Evolutionary conservation across 2,797 vertebrate species (phyloP).

Genomic region (Taenioides sp.): DNA sequence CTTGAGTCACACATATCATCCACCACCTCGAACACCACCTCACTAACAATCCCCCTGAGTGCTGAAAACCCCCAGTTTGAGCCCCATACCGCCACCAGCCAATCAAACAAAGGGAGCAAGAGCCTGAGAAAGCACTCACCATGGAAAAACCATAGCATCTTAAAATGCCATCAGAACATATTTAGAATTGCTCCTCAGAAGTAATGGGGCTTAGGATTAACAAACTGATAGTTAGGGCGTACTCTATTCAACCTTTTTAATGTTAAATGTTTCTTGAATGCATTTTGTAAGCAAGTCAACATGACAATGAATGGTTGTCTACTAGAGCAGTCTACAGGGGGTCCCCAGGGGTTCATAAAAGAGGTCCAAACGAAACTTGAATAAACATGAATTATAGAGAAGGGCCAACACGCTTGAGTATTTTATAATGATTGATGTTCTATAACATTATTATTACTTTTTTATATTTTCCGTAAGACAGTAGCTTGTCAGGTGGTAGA

Average conservation of each 20-base stretch:
- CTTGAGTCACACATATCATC: conserved; percentile 28
- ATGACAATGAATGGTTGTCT: too few relatives aligned
- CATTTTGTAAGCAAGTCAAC: background rate
- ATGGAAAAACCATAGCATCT: conserved; percentile 43
- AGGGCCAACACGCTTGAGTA: too few relatives aligned
- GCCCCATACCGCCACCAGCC: conserved; percentile 17
- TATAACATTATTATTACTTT: too few relatives aligned
- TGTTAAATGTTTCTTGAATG: background rate
- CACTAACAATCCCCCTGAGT: conserved; percentile 2
- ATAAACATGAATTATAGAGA: background rate
- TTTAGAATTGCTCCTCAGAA: conserved; percentile 36
- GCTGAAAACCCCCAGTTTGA: conserved; percentile 2
- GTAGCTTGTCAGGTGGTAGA: too few relatives aligned
- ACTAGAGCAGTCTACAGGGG: too few relatives aligned
- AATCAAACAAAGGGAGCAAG: conserved; percentile 33
- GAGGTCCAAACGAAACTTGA: background rate
- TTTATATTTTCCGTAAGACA: background rate
- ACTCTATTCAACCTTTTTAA: background rate
- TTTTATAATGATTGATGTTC: background rate
- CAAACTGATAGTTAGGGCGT: background rate
- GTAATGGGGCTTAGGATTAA: background rate
- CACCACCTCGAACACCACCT: conserved; percentile 17
- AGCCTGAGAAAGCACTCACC: conserved; percentile 58
- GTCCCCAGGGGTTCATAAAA: background rate
- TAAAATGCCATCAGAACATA: conserved; percentile 31